Evolutionary conservation across 2,888 invertebrate species (phyloP).

Genomic region (Drosophila stalkeri): DNA sequence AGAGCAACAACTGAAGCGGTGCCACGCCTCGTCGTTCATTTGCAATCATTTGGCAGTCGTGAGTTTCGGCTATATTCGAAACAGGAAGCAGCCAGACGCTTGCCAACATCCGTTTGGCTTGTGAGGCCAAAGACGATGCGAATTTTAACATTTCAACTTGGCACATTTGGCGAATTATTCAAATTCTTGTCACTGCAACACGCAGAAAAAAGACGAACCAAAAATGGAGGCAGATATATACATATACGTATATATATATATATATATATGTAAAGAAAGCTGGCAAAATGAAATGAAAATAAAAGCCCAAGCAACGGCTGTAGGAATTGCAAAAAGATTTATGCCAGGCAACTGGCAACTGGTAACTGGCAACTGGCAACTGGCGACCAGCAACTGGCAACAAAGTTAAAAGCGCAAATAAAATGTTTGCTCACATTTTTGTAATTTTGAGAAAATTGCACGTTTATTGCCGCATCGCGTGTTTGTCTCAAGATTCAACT

Average conservation of each 20-base stretch:
- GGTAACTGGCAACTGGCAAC: slow-evolving; percentile 36
- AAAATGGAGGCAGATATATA: slow-evolving; percentile 19
- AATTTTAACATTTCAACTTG: slow-evolving; percentile 81
- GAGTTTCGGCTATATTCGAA: slow-evolving; percentile 63
- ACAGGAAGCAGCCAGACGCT: slow-evolving; percentile 71
- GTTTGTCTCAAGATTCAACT: slow-evolving; percentile 51
- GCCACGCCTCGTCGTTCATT: slow-evolving; percentile 62
- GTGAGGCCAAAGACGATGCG: slow-evolving; percentile 52
- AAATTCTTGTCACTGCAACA: slow-evolving; percentile 80
- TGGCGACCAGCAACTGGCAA: slow-evolving; percentile 41
- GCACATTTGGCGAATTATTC: slow-evolving; percentile 80
- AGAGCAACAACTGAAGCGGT: slow-evolving; percentile 6
- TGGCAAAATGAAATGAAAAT: slow-evolving; percentile 47
- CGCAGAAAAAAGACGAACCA: slow-evolving; percentile 12
- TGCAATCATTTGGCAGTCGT: slow-evolving; percentile 80
- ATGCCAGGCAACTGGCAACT: slow-evolving; percentile 42
- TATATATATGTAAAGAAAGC: slow-evolving; percentile 13
- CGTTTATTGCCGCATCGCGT: slow-evolving; percentile 67
- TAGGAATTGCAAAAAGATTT: slow-evolving; percentile 73
- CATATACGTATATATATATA: background rate
- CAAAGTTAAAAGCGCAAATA: slow-evolving; percentile 70
- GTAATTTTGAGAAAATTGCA: slow-evolving; percentile 74
- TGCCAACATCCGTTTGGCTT: slow-evolving; percentile 69
- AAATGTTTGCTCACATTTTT: slow-evolving; percentile 78
- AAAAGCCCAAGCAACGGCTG: slow-evolving; percentile 44